Conservation (phyloP, 2,113 vertebrate genomes). For the Emydocephalus ijimae region DNA sequence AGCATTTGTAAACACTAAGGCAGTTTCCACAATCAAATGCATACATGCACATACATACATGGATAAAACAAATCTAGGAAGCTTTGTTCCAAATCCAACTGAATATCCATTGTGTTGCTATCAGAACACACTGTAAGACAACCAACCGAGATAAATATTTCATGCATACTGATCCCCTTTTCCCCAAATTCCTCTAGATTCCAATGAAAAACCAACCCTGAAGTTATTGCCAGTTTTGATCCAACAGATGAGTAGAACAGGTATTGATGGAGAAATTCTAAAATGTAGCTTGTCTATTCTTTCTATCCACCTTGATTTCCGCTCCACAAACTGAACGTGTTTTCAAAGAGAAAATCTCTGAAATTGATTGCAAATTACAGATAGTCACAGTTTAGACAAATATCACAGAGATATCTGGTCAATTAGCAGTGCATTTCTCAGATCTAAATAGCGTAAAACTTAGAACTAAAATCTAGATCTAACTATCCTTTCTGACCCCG, state of each 20-base stretch:
- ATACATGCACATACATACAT: slow-evolving; percentile 15
- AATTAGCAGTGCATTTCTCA: background rate
- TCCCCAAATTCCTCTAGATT: background rate
- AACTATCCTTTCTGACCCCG: background rate
- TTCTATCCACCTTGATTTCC: background rate
- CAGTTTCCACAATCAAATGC: slow-evolving; percentile 38
- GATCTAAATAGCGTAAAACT: background rate
- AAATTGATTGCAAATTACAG: background rate
- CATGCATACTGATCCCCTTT: background rate
- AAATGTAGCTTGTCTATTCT: background rate
- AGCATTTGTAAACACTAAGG: slow-evolving; percentile 40
- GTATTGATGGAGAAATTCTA: background rate
- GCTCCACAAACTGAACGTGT: background rate
- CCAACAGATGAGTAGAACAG: background rate
- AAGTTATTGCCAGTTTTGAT: background rate
- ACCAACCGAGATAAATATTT: background rate
- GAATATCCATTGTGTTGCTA: slow-evolving; percentile 8
- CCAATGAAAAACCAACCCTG: background rate
- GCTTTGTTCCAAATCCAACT: slow-evolving; percentile 28
- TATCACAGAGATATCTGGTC: background rate
- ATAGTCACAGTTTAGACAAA: background rate
- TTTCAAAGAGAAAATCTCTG: background rate
- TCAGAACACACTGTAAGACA: slow-evolving; percentile 11
- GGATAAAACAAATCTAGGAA: slow-evolving; percentile 29
- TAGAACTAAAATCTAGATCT: background rate